phyloP scores from a whole-genome alignment of 2,797 vertebrate genomes.

The Meriones psammophilus region DNA sequence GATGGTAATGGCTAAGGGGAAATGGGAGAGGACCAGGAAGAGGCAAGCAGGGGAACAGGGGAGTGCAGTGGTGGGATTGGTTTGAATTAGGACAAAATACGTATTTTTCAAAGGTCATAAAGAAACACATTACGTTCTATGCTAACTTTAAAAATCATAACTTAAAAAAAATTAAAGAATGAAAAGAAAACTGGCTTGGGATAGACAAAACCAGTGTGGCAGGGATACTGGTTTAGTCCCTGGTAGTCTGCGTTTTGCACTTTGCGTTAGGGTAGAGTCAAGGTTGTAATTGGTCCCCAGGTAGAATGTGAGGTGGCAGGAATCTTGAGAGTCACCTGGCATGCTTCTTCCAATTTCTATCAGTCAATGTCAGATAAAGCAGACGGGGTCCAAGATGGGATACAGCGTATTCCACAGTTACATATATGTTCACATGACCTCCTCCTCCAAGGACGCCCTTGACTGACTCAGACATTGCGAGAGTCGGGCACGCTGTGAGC shows the following conservation, averaged over 20 bases:
- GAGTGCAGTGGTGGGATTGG: neutral
- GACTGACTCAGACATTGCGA: neutral
- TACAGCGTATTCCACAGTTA: neutral
- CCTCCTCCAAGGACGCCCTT: neutral
- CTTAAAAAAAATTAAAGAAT: neutral
- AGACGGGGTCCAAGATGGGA: neutral
- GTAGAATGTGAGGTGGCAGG: neutral
- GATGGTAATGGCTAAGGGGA: too few relatives aligned
- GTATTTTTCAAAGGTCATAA: neutral
- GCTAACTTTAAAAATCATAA: neutral
- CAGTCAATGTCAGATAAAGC: slow-evolving; percentile 12
- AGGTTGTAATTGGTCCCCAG: neutral
- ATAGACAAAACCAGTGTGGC: neutral
- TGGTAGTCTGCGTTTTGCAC: too few relatives aligned
- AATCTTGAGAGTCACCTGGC: slow-evolving; percentile 21
- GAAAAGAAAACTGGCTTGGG: neutral
- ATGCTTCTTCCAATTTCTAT: neutral
- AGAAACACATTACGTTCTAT: neutral
- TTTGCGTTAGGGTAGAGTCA: neutral
- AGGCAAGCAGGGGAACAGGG: accelerated
- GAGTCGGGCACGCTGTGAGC: neutral
- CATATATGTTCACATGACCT: neutral
- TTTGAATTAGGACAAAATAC: neutral
- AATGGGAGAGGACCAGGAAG: neutral
- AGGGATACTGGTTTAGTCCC: too few relatives aligned